Base-by-base conservation (phyloP, 2,797 vertebrate genomes). In the Macrochelys suwanniensis region DNA sequence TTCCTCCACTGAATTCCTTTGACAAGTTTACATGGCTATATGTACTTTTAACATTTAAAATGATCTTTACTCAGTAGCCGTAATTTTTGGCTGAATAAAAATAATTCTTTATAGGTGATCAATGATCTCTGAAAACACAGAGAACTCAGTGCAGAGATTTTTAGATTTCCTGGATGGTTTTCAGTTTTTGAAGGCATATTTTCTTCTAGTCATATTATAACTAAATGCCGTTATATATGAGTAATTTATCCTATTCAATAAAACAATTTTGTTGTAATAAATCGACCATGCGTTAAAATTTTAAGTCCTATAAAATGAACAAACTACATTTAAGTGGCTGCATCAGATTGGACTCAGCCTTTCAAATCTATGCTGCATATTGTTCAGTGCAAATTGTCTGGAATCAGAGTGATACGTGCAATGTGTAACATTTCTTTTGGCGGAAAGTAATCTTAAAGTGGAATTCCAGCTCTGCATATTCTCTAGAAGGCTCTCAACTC, bases 171-270 rank as follows among this genome's bases (percentile, higher is more conserved):
- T 47, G 10, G 19, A 71, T 42, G 65, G 23, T 71, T 37, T 28
- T 54, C 49, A 11, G 45, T 80, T 84, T 95, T 87, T 17, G 28
- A 25, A 25, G 2, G 19, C 16, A 0, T 50, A 1, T 84, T 79
- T 16, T 45, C 7, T 11, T 2, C 45, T 7, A 1, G 71, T 71
- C 65, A 8, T 77, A 5, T 17, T 61, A 0, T 9, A 0, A 0
- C 45, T 82, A 78, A 6, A 9, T 16, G 21, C 11, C 51, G 2
- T 54, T 54, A 74, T 56, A 5, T 9, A 1, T 3, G 15, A 2
- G 6, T 15, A 7, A 90, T 74, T 51, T 47, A 82, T 7, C 12
- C 53, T 45, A 19, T 5, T 9, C 13, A 12, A 16, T 7, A 17
- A 4, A 28, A 19, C 33, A 49, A 1, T 25, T 57, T 23, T 1